Evolutionary conservation across 2,888 invertebrate genomes (phyloP), one percentile per base, ranked within the genome.

Genomic region (Auanema sp.): DNA sequence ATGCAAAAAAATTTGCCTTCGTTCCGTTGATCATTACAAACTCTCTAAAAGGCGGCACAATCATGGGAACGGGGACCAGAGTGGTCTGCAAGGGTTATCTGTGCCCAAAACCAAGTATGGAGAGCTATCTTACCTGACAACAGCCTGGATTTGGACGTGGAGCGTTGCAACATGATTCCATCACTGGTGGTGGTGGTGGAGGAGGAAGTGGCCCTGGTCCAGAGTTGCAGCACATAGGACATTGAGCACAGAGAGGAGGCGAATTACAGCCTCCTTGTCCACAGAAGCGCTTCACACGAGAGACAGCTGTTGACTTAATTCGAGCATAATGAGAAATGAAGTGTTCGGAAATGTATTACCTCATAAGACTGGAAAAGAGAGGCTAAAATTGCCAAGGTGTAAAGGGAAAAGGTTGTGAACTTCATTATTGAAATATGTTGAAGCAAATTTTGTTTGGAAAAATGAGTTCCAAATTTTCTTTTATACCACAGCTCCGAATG

Each of bases 81-180:
- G 51, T 58, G 50, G 53, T 53, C 59, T 52, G 59, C 4, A 47
- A 47, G 21, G 47, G 16, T 47, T 47, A 47, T 18, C 47, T 47
- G 21, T 47, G 16, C 16, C 47, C 21, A 6, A 18, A 16, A 16
- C 16, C 47, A 47, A 47, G 8, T 3, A 5, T 47, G n/a, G 40
- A 55, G 6, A 33, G n/a, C 6, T n/a, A n/a, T n/a, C 21, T 18
- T 14, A 41, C 41, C 14, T 6, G 62, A 47, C 71, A 71, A 33
- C 71, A 71, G 1, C 55, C 23, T 60, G 73, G 74, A 23, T 59
- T 62, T 51, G 74, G 74, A 16, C 66, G 49, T 24, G 71, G 71
- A 42, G 74, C 64, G 6, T 55, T 52, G 43, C 74, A 71, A 42
- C 74, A 74, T 6, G 56, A 40, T 2, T 44, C 41, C n/a, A 47